Evolutionary conservation across 2,797 vertebrate genomes (phyloP).

Genomic region (Apogon hyalosoma): DNA sequence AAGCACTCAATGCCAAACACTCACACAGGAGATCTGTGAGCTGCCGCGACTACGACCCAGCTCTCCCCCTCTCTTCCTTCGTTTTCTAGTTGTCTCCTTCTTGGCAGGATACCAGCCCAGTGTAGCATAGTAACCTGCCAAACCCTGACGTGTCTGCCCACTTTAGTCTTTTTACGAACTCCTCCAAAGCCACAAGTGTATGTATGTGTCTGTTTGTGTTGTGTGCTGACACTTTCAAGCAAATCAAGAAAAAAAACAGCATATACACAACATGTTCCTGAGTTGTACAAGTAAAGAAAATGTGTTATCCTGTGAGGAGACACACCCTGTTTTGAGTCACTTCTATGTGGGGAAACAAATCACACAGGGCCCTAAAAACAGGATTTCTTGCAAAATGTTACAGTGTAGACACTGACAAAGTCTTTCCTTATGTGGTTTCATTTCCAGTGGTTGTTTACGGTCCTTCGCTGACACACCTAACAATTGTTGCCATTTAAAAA

Average conservation of each 20-base stretch:
- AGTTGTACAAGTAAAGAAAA: slow-evolving; percentile 29
- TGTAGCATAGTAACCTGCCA: slow-evolving; percentile 35
- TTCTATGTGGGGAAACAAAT: slow-evolving; percentile 18
- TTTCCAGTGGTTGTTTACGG: slow-evolving; percentile 17
- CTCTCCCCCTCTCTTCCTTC: slow-evolving; percentile 21
- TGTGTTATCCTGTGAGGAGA: slow-evolving; percentile 12
- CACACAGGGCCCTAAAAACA: slow-evolving; percentile 22
- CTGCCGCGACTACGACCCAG: slow-evolving; percentile 35
- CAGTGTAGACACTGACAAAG: slow-evolving; percentile 5
- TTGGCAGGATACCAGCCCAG: slow-evolving; percentile 55
- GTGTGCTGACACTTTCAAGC: slow-evolving; percentile 18
- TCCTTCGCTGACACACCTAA: slow-evolving; percentile 17
- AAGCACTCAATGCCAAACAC: slow-evolving; percentile 51
- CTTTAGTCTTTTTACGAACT: slow-evolving; percentile 36
- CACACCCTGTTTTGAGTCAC: slow-evolving; percentile 72
- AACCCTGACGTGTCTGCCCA: slow-evolving; percentile 39
- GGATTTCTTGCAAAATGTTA: slow-evolving; percentile 23
- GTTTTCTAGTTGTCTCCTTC: slow-evolving; percentile 42
- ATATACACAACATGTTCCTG: neutral
- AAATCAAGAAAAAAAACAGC: slow-evolving; percentile 15
- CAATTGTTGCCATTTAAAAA: slow-evolving; percentile 1
- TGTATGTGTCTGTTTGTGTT: slow-evolving; percentile 12
- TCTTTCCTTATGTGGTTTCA: slow-evolving; percentile 4
- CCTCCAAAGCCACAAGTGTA: slow-evolving; percentile 33
- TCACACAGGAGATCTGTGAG: slow-evolving; percentile 48